phyloP scores from a whole-genome alignment of 1,140 invertebrate genomes.

The Paralvinella palmiformis region DNA sequence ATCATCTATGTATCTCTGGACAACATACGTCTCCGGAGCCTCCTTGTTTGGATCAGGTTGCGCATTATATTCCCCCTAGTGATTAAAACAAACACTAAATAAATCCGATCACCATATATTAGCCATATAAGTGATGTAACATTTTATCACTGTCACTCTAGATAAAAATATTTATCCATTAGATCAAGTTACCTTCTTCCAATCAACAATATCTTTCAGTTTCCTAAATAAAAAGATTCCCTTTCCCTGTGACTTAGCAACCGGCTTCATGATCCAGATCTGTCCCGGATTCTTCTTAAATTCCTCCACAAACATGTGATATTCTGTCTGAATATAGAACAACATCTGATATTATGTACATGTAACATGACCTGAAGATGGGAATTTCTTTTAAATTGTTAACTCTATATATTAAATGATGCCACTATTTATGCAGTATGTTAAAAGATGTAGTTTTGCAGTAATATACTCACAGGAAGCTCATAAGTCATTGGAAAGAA shows the following conservation, averaged over 20 bases:
- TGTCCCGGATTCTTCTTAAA: constrained; percentile 52
- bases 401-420: not conserved
- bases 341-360: not conserved
- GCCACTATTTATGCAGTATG: too few species aligned
- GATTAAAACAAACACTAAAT: not conserved
- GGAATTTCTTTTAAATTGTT: not conserved
- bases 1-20: constrained; percentile 49
- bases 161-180: not conserved
- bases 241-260: constrained; percentile 52
- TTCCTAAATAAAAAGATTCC: constrained; percentile 54
- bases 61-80: constrained; percentile 37
- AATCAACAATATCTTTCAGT: constrained; percentile 55
- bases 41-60: constrained; percentile 36
- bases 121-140: too few species aligned
- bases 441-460: not conserved
- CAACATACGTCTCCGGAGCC: constrained; percentile 49
- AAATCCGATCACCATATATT: not conserved
- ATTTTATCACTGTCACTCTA: not conserved
- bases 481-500: constrained; percentile 54
- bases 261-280: constrained; percentile 57
- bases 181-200: constrained; percentile 49
- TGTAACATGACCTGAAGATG: not conserved
- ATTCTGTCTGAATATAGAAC: constrained; percentile 45
- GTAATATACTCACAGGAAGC: constrained; percentile 44
- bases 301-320: constrained; percentile 55